A percentile compares a stretch with the other conserved stretches of the same genome.
phyloP scores from a whole-genome alignment of 2,888 invertebrate species.

The Tribolium freemani region DNA sequence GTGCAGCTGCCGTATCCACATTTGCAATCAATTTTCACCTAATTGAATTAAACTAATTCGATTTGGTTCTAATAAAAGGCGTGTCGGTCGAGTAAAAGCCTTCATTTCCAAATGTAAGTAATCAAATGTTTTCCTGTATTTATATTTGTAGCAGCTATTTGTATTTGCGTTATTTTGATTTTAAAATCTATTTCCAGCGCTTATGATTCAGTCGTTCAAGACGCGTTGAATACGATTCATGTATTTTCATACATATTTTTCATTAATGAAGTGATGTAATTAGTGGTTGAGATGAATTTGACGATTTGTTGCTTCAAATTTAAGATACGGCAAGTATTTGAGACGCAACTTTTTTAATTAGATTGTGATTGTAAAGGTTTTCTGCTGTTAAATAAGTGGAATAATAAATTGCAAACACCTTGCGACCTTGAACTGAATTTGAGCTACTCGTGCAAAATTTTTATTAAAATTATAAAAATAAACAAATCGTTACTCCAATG shows the following conservation, averaged over 20 bases:
- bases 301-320: constrained; percentile 58
- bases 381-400: constrained; percentile 3
- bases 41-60: constrained; percentile 26
- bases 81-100: constrained; percentile 4
- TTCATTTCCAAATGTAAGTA: constrained; percentile 20
- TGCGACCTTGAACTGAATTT: constrained; percentile 10
- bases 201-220: constrained; percentile 52
- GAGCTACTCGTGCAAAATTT: background rate
- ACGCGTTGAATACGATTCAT: constrained; percentile 37
- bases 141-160: constrained; percentile 15
- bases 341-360: background rate
- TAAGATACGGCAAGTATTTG: constrained; percentile 59
- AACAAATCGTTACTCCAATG: too few relatives aligned
- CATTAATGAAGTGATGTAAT: constrained; percentile 1
- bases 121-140: background rate
- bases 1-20: constrained; percentile 14
- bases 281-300: constrained; percentile 47
- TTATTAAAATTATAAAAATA: background rate
- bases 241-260: background rate
- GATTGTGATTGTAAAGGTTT: background rate
- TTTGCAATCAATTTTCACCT: background rate
- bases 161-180: constrained; percentile 48
- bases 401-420: constrained; percentile 7
- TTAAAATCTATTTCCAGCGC: constrained; percentile 52
- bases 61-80: background rate